Base-by-base conservation (phyloP, 2,113 vertebrate species). In the Psammodynastes pulverulentus region DNA sequence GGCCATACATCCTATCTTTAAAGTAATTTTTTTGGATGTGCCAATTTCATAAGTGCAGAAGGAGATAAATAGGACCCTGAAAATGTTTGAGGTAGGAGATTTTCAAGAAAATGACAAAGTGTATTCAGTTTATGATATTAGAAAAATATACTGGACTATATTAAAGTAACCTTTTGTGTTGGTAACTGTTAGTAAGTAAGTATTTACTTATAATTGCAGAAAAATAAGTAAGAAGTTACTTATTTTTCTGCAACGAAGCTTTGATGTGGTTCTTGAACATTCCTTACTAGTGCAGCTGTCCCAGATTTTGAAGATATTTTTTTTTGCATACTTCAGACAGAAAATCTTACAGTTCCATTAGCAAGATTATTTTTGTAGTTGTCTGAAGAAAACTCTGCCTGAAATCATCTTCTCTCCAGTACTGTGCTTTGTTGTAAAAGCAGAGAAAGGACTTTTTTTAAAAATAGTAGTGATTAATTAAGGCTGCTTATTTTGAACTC, bases 351-450 rank as follows among this genome's bases (percentile, higher is more conserved):
- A 21, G 9, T 89, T 91, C 92, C 92, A 90, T 93, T 95, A 72
- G 12, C 58, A 89, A 92, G 19, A 46, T 67, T 84, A 86, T 93
- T 90, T 92, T 23, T 91, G 46, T 93, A 91, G 19, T 92, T 26
- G 9, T 67, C 43, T 89, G 72, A 46, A 84, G 67, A 87, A 53
- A n/a, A 34, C 26, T 67, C 46, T 90, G 5, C 53, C 54, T 91
- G 6, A 34, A 49, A 92, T 88, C 88, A 43, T 89, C 0, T 17
- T 54, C 52, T 92, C 21, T 87, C 15, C 56, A 84, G 88, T 12
- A 72, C 12, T 88, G 48, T 5, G 84, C 88, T 94, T 93, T 90
- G 84, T 94, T 90, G 49, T 84, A 91, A 56, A 89, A 52, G 90
- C 88, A 24, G 21, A 51, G n/a, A 89, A 91, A 87, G 19, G 0